phyloP scores from a whole-genome alignment of 2,888 invertebrate genomes.

The Lypha dubia region DNA sequence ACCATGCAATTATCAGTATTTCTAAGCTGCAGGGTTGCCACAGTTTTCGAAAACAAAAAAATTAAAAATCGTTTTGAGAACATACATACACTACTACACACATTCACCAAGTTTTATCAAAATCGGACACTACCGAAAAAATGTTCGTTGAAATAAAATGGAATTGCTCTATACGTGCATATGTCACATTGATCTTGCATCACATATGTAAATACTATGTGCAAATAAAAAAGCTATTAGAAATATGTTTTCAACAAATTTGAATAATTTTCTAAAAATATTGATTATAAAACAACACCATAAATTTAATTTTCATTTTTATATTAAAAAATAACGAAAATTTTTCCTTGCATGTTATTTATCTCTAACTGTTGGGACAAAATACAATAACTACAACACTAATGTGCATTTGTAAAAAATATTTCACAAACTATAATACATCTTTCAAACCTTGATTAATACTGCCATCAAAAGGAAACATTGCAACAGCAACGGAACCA shows the following conservation, averaged over 20 bases:
- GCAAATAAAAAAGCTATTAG: neutral
- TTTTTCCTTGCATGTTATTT: constrained; percentile 20
- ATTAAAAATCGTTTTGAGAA: too few relatives aligned
- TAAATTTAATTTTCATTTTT: neutral
- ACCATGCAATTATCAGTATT: too few relatives aligned
- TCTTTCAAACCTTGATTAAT: constrained; percentile 39
- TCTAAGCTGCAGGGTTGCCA: too few relatives aligned
- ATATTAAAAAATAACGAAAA: neutral
- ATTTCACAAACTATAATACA: neutral
- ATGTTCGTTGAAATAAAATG: too few relatives aligned
- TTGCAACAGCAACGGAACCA: neutral
- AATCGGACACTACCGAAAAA: too few relatives aligned
- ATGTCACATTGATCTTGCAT: too few relatives aligned
- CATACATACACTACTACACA: too few relatives aligned
- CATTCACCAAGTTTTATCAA: too few relatives aligned
- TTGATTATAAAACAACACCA: constrained; percentile 40
- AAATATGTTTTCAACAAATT: constrained; percentile 53
- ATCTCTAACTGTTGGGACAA: neutral
- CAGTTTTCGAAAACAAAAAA: too few relatives aligned
- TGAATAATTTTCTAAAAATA: constrained; percentile 51
- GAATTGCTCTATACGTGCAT: too few relatives aligned
- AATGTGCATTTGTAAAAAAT: neutral
- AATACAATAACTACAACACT: constrained; percentile 22
- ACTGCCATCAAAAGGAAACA: constrained; percentile 33
- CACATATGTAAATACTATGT: too few relatives aligned